phyloP scores from a whole-genome alignment of 2,113 vertebrate genomes.

The Phylloscopus trochiloides region DNA sequence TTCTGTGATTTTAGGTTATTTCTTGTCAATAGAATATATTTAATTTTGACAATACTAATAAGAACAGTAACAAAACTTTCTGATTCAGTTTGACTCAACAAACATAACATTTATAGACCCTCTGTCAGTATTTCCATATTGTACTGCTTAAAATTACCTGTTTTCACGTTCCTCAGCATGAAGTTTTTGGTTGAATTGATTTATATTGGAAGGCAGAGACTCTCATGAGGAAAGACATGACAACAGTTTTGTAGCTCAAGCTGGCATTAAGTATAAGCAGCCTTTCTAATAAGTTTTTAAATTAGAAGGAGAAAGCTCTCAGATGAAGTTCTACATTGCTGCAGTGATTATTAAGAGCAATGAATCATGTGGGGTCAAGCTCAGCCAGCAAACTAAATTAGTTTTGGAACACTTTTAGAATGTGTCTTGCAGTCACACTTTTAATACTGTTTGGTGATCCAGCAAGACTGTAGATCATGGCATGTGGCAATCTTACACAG shows the following conservation, averaged over 20 bases:
- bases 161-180: not conserved
- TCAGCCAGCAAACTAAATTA: not conserved
- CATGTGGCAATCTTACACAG: not conserved
- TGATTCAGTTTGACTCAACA: not conserved
- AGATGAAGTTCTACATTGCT: conserved; percentile 50
- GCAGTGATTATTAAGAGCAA: conserved; percentile 46
- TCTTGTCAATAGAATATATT: not conserved
- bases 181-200: conserved; percentile 17
- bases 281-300: conserved; percentile 63
- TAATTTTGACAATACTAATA: not conserved
- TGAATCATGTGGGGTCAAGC: not conserved
- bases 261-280: conserved; percentile 51
- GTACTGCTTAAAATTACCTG: not conserved
- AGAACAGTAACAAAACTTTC: not conserved
- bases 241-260: conserved; percentile 20
- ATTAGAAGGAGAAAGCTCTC: conserved; percentile 54
- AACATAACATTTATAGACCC: not conserved
- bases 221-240: not conserved
- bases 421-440: not conserved
- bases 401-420: not conserved
- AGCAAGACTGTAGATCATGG: not conserved
- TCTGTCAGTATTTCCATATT: not conserved
- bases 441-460: not conserved
- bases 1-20: not conserved
- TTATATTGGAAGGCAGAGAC: not conserved